Conservation (phyloP, 2,888 invertebrate species). For the Nomada ferruginata region DNA sequence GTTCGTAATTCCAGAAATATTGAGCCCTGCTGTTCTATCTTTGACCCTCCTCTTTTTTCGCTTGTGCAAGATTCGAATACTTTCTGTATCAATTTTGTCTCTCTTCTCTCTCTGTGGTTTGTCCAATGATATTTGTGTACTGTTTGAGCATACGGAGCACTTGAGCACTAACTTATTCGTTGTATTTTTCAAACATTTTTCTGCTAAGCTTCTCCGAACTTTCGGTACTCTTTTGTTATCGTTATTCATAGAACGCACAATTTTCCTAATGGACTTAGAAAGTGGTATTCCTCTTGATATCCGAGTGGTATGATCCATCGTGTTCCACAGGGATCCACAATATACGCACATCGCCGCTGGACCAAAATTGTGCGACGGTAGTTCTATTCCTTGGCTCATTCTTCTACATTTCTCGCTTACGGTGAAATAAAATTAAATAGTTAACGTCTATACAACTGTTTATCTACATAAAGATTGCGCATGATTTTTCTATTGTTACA, state of each 20-base stretch:
- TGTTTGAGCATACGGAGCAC: conserved; percentile 76
- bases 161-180: conserved; percentile 75
- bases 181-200: conserved; percentile 73
- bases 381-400: conserved; percentile 50
- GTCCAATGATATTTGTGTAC: conserved; percentile 67
- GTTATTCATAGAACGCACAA: conserved; percentile 56
- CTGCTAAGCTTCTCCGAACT: conserved; percentile 65
- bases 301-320: conserved; percentile 67
- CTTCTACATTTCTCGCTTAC: conserved; percentile 72
- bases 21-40: conserved; percentile 84
- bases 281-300: conserved; percentile 66
- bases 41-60: conserved; percentile 80
- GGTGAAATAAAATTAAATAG: conserved; percentile 10
- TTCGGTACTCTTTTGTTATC: conserved; percentile 60
- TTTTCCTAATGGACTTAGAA: conserved; percentile 70
- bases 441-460: neutral
- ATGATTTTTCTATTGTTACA: neutral
- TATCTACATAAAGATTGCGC: neutral
- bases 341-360: conserved; percentile 73
- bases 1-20: conserved; percentile 66
- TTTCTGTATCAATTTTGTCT: neutral
- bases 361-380: conserved; percentile 76
- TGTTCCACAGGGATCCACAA: conserved; percentile 77
- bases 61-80: conserved; percentile 59
- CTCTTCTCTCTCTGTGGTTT: conserved; percentile 73